Evolutionary conservation across 2,888 invertebrate genomes (phyloP).

Genomic region (Gari tellinella): DNA sequence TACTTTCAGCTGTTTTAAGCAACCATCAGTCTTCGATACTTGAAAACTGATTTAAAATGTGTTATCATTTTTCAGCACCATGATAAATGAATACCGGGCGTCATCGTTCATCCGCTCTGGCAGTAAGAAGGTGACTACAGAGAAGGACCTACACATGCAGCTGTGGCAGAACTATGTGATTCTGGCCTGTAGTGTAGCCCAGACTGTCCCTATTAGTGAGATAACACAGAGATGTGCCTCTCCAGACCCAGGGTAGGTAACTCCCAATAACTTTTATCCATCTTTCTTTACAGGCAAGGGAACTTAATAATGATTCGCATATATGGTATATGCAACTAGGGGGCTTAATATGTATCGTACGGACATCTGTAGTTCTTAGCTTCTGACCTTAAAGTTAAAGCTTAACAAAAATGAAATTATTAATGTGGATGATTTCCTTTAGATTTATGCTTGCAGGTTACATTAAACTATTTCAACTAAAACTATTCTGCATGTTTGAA

Average conservation of each 20-base stretch:
- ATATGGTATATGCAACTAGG: no score
- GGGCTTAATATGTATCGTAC: no score
- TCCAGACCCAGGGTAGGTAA: conserved; percentile 78
- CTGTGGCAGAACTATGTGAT: conserved; percentile 99
- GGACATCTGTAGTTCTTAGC: no score
- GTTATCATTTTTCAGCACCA: conserved; percentile 87
- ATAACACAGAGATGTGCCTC: conserved; percentile 73
- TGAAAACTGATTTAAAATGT: neutral
- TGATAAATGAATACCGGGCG: conserved; percentile 97
- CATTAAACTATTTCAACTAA: no score
- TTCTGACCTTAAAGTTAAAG: no score
- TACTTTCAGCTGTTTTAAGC: no score
- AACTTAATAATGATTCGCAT: no score
- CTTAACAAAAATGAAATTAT: neutral
- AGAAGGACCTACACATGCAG: conserved; percentile 97
- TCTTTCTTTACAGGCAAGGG: no score
- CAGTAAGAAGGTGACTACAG: conserved; percentile 92
- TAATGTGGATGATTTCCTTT: no score
- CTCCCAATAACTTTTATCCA: no score
- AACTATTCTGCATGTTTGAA: conserved; percentile 2
- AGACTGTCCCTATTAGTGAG: conserved; percentile 94
- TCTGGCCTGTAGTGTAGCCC: conserved; percentile 97
- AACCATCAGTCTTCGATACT: no score
- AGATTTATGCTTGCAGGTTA: no score
- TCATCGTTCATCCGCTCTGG: conserved; percentile 92